Base-by-base conservation (phyloP, 2,797 vertebrate species). In the Crenichthys baileyi region DNA sequence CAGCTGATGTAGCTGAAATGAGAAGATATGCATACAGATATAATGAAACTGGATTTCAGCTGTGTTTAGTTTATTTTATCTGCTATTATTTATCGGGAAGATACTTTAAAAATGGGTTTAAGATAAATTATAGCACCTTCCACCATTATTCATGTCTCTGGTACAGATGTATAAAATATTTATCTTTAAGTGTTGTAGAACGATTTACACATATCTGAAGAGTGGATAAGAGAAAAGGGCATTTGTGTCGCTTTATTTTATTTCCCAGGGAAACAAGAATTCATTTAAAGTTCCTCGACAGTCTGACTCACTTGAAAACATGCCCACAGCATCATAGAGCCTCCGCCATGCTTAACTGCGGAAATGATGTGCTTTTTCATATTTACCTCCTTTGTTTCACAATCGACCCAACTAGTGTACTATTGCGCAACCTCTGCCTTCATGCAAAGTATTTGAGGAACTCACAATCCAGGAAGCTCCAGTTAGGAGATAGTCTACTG, bases 391-490 rank as follows among this genome's bases (percentile, higher is more conserved):
- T 18, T 53, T 53, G 51, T 53, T 53, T 18, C 51, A 53, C 3
- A 9, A 9, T 44, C 8, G 15, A 18, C 50, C 15, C 16, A 53
- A 53, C 51, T 53, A 53, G 15, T 29, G 29, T 68, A 9, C 75
- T 48, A 22, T 48, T 46, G 2, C 9, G 2, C 24, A 41, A 22
- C 11, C 44, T 58, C 11, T 13, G 11, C n/a, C 29, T 67, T 18
- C 4, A 36, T 11, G 36, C 26, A 3, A 61, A 55, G 12, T 8
- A 39, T 78, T 76, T 74, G 2, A 39, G 51, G 76, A 41, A 97
- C 97, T 98, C 92, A 99, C 98, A 99, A 4, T 99, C 98, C 88
- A 99, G 95, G 94, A 99, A 99, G 95, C 98, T 99, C 98, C 98
- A 99, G 93, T 96, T 96, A 50, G 97, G 91, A 80, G 98, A 99